These are phyloP conservation scores for Zoroaster sp. DNA, from an alignment of 53 echinoderm and acorn worm species.

Conservation along the genomic window DNA sequence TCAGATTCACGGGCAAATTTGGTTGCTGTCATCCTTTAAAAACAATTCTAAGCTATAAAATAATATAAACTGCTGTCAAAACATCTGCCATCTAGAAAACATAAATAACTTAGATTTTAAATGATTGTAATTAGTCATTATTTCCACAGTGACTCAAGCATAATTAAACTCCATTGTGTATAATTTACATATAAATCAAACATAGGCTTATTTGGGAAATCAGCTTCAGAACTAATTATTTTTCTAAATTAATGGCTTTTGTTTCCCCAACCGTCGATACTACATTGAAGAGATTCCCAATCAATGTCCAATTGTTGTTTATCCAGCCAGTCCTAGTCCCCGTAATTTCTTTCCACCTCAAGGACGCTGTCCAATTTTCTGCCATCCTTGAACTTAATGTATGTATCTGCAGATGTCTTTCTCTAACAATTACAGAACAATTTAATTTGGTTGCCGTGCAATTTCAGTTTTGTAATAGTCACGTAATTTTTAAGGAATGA, in stretches of 20 bases:
- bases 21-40: too few species aligned
- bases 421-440: conserved; percentile 44
- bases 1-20: too few species aligned
- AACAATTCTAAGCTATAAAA: too few species aligned
- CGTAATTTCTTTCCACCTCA: not conserved
- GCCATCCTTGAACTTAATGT: conserved; percentile 29
- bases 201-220: not conserved
- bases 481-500: not conserved
- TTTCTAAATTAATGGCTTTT: not conserved
- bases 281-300: not conserved
- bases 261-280: not conserved
- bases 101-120: not conserved
- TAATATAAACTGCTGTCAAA: too few species aligned
- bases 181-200: not conserved
- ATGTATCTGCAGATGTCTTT: conserved; percentile 2
- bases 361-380: conserved; percentile 35
- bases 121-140: not conserved
- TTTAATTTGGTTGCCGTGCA: conserved; percentile 31
- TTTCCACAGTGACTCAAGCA: not conserved
- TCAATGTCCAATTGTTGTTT: not conserved
- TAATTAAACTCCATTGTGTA: not conserved
- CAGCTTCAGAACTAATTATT: not conserved
- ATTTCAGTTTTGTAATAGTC: not conserved
- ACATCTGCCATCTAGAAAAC: too few species aligned
- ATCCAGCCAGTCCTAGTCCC: not conserved